Evolutionary conservation across 2,797 vertebrate genomes (phyloP).

Genomic region (Periophthalmus magnuspinnatus): DNA sequence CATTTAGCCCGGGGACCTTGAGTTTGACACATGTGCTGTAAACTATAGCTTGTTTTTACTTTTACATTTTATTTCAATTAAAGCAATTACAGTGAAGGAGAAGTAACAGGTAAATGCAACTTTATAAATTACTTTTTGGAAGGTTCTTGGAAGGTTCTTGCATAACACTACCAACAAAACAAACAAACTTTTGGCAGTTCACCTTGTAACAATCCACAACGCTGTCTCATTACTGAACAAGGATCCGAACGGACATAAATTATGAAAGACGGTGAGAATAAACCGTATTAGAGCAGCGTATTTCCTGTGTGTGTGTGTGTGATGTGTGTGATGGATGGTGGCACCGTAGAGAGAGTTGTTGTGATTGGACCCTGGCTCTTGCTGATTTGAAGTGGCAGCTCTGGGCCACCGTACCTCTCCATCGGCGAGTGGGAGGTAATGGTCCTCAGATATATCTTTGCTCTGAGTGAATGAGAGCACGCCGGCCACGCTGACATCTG

Average conservation of each 20-base stretch:
- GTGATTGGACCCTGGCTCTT: constrained; percentile 23
- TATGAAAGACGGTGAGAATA: neutral
- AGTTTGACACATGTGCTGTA: no score
- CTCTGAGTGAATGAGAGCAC: constrained; percentile 20
- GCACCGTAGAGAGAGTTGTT: constrained; percentile 15
- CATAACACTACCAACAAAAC: neutral
- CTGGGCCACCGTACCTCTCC: constrained; percentile 13
- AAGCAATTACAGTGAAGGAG: no score
- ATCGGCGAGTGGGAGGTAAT: constrained; percentile 25
- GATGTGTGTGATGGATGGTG: constrained; percentile 36
- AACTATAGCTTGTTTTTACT: no score
- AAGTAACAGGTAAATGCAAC: no score
- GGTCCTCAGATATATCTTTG: constrained; percentile 21
- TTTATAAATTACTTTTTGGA: no score
- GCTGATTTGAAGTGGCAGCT: constrained; percentile 41
- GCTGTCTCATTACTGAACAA: neutral
- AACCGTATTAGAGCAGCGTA: constrained; percentile 8
- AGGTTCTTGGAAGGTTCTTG: neutral
- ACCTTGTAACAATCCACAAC: neutral
- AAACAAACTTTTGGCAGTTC: constrained; percentile 1
- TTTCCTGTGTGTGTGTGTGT: constrained; percentile 7
- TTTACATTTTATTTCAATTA: no score
- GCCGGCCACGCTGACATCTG: constrained; percentile 34
- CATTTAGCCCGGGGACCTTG: no score
- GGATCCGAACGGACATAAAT: neutral